A percentile compares a stretch with the other conserved stretches of the same genome.
Conservation (phyloP, 1,140 invertebrate genomes). For the Oncopeltus fasciatus region DNA sequence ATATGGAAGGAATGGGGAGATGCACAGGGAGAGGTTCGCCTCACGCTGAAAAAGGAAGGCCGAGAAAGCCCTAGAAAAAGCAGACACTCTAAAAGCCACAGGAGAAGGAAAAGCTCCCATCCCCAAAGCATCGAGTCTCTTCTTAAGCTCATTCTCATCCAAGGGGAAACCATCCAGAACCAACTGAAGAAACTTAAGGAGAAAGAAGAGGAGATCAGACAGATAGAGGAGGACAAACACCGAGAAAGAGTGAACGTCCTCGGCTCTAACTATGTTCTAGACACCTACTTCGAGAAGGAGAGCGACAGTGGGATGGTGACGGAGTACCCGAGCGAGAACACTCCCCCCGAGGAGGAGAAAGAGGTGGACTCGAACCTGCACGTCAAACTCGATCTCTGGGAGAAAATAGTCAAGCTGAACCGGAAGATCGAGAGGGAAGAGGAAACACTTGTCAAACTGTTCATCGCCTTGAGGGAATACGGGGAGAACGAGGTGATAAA, state of each 20-base stretch:
- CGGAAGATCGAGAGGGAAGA: constrained; percentile 53
- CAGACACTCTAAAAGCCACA: constrained; percentile 22
- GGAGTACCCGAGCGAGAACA: constrained; percentile 16
- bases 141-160: constrained; percentile 59
- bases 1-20: constrained; percentile 62
- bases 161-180: constrained; percentile 63
- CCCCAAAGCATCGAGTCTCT: constrained; percentile 42
- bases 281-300: constrained; percentile 50
- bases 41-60: constrained; percentile 30
- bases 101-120: constrained; percentile 10
- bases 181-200: constrained; percentile 50
- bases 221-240: constrained; percentile 61
- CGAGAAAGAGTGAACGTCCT: constrained; percentile 49
- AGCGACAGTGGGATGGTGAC: constrained; percentile 17
- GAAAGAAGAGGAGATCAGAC: constrained; percentile 58
- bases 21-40: constrained; percentile 47
- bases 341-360: constrained; percentile 15
- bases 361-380: constrained; percentile 17
- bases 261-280: constrained; percentile 65
- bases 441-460: constrained; percentile 45
- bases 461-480: constrained; percentile 42
- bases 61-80: constrained; percentile 24
- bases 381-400: constrained; percentile 44
- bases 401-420: constrained; percentile 54
- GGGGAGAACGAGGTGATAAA: constrained; percentile 12